Percentiles rank a stretch among this genome's conserved stretches.
phyloP scores from a whole-genome alignment of 2,797 vertebrate genomes.

The Novumbra hubbsi region DNA sequence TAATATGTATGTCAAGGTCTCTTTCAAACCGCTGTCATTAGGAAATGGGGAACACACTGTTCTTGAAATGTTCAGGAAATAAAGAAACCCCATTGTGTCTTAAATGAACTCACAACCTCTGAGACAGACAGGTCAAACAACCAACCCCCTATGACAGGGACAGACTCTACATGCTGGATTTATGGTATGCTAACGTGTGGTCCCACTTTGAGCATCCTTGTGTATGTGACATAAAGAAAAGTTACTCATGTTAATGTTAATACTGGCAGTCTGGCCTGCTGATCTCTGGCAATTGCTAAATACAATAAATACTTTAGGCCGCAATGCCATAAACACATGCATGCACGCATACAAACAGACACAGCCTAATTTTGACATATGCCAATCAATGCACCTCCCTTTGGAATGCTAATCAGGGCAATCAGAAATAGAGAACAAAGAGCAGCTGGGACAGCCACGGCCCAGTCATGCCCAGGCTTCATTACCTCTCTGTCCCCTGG shows the following conservation, averaged over 20 bases:
- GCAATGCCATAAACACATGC: background rate
- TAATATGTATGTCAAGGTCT: slow-evolving; percentile 2
- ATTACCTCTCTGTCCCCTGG: slow-evolving; percentile 21
- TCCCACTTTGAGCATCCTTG: background rate
- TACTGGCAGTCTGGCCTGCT: background rate
- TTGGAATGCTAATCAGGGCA: slow-evolving; percentile 11
- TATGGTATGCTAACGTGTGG: background rate
- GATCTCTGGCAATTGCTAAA: background rate
- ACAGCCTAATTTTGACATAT: background rate
- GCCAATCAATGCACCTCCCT: slow-evolving; percentile 1
- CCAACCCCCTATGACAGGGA: background rate
- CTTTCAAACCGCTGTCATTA: background rate
- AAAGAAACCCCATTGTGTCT: background rate
- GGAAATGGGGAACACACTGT: background rate
- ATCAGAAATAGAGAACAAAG: slow-evolving; percentile 42
- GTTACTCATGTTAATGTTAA: slow-evolving; percentile 49
- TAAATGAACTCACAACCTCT: background rate
- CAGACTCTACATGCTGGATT: background rate
- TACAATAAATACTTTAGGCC: background rate
- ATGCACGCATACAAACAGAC: background rate
- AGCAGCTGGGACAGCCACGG: slow-evolving; percentile 34
- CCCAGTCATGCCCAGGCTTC: slow-evolving; percentile 35
- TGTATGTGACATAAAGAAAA: background rate
- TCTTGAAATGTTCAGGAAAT: slow-evolving; percentile 6
- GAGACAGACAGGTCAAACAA: background rate